Evolutionary conservation across 1,140 invertebrate genomes (phyloP), one percentile per base, ranked within the genome.

Genomic region (Zaprionus ghesquierei): DNA sequence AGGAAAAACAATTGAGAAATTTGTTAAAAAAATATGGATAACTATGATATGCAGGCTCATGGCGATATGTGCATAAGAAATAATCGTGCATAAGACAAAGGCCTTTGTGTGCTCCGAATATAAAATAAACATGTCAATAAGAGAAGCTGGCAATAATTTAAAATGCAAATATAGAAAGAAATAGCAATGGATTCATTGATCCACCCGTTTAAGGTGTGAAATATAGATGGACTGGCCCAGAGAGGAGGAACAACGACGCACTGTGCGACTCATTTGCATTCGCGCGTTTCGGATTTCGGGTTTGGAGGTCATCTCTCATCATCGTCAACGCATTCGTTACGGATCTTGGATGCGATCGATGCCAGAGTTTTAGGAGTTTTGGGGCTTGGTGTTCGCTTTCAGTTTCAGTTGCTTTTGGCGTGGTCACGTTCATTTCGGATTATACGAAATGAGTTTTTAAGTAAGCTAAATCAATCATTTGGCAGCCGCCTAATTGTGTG

Each of bases 391-490:
- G n/a, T 58, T 71, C 50, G 55, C 29, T 51, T 54, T 64, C 55
- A 18, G 44, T 79, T 75, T 58, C 15, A 46, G 66, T 72, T 78
- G 59, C 53, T 59, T 46, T 78, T 68, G 15, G 23, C 31, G 51
- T 68, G 62, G 58, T 64, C 63, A 56, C 75, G 64, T 77, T 54
- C 64, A 75, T 77, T 80, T 63, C 81, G 71, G 79, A 79, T 87
- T 79, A 79, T 53, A 75, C 68, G 49, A 89, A 89, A 89, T 89
- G 54, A 72, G 41, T 84, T 89, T 89, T 89, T 89, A 89, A 89
- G 64, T 84, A 84, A 89, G 80, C 74, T 53, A 80, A 89, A 89
- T 89, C 84, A 89, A 89, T 89, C 84, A 89, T 87, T 79, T 84
- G 77, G 73, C 64, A 80, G 70, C 50, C 66, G 66, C 50, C 79